A percentile compares a stretch with the other conserved stretches of the same genome.
Conservation (phyloP, 2,888 invertebrate species). For the Chromoteleia sp. region DNA sequence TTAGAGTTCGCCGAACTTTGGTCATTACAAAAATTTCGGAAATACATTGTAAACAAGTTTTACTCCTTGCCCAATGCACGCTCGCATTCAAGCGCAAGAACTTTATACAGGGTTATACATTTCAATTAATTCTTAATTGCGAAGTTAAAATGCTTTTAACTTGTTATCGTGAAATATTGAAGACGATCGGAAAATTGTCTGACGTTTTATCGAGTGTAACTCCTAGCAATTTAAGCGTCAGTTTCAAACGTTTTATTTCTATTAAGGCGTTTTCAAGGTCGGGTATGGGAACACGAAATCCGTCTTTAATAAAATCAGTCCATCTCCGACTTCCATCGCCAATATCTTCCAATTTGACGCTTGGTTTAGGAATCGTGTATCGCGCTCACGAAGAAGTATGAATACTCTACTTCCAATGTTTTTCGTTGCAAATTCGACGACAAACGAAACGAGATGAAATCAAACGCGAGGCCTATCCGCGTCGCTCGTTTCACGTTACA, state of each 20-base stretch:
- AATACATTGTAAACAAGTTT: slow-evolving; percentile 36
- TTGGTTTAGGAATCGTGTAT: slow-evolving; percentile 23
- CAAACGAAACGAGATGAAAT: background rate
- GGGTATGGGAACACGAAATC: background rate
- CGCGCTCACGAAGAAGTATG: slow-evolving; percentile 1
- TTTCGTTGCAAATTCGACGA: slow-evolving; percentile 37
- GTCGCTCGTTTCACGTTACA: slow-evolving; percentile 1
- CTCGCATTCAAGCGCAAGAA: slow-evolving; percentile 3
- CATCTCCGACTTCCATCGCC: slow-evolving; percentile 15
- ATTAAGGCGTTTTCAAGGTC: background rate
- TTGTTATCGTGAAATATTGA: slow-evolving; percentile 25
- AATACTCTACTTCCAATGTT: slow-evolving; percentile 12
- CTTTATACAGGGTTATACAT: slow-evolving; percentile 11
- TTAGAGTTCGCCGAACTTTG: slow-evolving; percentile 7
- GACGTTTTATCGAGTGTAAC: slow-evolving; percentile 4
- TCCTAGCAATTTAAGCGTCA: background rate
- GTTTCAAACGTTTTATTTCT: background rate
- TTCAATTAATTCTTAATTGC: slow-evolving; percentile 29
- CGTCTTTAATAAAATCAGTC: slow-evolving; percentile 11
- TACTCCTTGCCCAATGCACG: background rate
- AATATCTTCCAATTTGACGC: slow-evolving; percentile 31
- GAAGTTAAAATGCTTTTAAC: slow-evolving; percentile 42
- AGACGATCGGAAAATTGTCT: background rate
- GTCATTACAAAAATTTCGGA: slow-evolving; percentile 17
- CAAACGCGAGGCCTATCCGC: background rate